Evolutionary conservation across 2,888 invertebrate genomes (phyloP).

Genomic region (Drosophila hamatofila): DNA sequence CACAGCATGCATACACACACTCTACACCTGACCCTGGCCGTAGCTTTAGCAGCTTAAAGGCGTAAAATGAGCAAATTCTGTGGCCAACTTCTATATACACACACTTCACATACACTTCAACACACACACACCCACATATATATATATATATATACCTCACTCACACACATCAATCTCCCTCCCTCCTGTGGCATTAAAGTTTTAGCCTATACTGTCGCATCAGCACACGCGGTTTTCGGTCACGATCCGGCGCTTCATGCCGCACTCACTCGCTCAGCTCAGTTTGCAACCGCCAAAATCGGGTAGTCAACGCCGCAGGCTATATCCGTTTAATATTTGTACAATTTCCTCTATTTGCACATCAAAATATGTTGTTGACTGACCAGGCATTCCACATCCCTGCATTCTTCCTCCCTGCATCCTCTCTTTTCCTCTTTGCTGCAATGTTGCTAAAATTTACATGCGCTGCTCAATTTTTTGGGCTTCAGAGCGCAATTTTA

Average conservation of each 20-base stretch:
- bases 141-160: background rate
- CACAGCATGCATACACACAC: conserved; percentile 11
- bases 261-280: background rate
- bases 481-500: conserved; percentile 2
- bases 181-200: conserved; percentile 26
- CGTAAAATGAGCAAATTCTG: conserved; percentile 48
- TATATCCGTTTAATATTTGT: conserved; percentile 78
- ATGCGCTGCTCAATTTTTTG: conserved; percentile 51
- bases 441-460: conserved; percentile 38
- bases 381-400: background rate
- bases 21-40: conserved; percentile 20
- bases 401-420: background rate
- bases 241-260: background rate
- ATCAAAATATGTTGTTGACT: conserved; percentile 57
- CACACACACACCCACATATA: background rate
- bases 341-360: conserved; percentile 71
- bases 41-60: conserved; percentile 53
- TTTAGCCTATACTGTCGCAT: conserved; percentile 22
- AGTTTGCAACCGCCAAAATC: conserved; percentile 45
- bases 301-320: conserved; percentile 60
- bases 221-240: conserved; percentile 31
- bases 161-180: background rate
- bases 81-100: conserved; percentile 37
- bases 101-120: conserved; percentile 14
- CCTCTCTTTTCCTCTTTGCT: background rate